These are phyloP conservation scores for Lydus trimaculatus DNA, from an alignment of 2,888 invertebrate species.

Conservation along the genomic window DNA sequence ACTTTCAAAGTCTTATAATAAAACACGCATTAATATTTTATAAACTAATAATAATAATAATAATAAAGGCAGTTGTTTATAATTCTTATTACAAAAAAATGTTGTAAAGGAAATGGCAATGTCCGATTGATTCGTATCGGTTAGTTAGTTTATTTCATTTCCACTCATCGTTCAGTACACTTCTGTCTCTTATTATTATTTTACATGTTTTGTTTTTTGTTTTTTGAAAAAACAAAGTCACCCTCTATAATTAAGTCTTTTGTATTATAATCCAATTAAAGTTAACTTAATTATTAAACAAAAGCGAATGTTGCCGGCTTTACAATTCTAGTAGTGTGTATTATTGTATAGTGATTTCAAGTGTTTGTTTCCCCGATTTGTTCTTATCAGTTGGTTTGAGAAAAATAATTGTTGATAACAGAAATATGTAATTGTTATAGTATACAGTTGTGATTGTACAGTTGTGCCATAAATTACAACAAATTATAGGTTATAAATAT, in stretches of 20 bases:
- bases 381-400: not conserved
- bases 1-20: not conserved
- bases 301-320: not conserved
- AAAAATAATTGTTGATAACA: not conserved
- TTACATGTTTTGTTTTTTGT: not conserved
- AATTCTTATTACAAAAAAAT: constrained; percentile 1
- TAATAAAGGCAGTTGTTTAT: not conserved
- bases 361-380: not conserved
- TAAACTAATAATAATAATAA: not conserved
- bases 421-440: not conserved
- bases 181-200: not conserved
- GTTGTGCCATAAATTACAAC: not conserved
- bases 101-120: constrained; percentile 5
- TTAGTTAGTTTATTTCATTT: not conserved
- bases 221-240: not conserved
- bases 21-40: not conserved
- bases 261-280: constrained; percentile 2
- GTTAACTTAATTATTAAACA: not conserved
- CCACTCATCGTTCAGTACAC: not conserved
- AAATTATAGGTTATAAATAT: not conserved
- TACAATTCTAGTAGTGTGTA: not conserved
- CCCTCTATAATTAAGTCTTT: not conserved
- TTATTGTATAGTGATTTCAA: not conserved
- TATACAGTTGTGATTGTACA: not conserved
- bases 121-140: constrained; percentile 4